Evolutionary conservation across 2,113 vertebrate species (phyloP), one percentile per base, ranked within the genome.

Genomic region (Bufo gargarizans): DNA sequence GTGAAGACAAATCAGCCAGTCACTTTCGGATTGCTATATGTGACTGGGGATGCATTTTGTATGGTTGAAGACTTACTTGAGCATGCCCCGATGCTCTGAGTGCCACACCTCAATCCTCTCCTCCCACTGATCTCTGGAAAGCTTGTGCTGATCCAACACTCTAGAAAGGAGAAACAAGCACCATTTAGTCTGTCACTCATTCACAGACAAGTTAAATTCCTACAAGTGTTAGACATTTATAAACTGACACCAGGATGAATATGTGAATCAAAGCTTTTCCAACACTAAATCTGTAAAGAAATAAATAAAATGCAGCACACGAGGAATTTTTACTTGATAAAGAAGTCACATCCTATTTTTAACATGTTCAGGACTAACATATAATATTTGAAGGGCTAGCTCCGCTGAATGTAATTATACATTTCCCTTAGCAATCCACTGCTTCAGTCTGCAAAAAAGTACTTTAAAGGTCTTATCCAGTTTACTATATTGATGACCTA

Each of bases 21-120:
- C 33, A 33, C 33, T 33, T 33, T 33, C 33, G 33, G 33, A 33
- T 33, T 33, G 33, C 33, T 33, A 33, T 33, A 33, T 33, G 33
- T 33, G 1, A n/a, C n/a, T n/a, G n/a, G n/a, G n/a, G n/a, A n/a
- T n/a, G n/a, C n/a, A n/a, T n/a, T n/a, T n/a, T n/a, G n/a, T n/a
- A n/a, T n/a, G n/a, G n/a, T n/a, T 33, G 33, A 33, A 84, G 7
- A 95, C 97, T 96, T 90, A 99, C 98, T 96, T 98, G 86, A 99
- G 93, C 96, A 98, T 98, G 33, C 97, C 96, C 0, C 92, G 92
- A 93, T 99, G 98, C 84, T 99, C 98, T 20, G 98, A 96, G 0
- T 99, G 98, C 98, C 98, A 99, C 92, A 98, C 97, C 92, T 99
- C 97, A 90, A 99, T 99, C 63, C 98, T 95, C 90, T 99, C 98